Conservation (phyloP, 2,888 invertebrate genomes). For the Napeogenes inachia region DNA sequence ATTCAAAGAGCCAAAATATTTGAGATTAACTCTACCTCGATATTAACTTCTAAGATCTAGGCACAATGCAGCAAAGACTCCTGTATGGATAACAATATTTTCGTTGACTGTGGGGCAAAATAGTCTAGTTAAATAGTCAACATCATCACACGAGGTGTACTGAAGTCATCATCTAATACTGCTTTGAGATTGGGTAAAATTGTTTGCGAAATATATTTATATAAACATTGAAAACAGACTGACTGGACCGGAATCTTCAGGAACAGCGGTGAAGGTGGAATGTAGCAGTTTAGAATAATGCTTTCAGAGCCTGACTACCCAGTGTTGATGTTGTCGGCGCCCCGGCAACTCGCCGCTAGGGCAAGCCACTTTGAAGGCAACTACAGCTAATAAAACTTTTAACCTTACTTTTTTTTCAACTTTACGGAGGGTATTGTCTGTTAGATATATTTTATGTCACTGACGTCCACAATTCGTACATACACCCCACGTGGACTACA, state of each 20-base stretch:
- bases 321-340: slow-evolving; percentile 54
- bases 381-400: slow-evolving; percentile 71
- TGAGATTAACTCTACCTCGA: slow-evolving; percentile 78
- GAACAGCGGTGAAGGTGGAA: slow-evolving; percentile 7
- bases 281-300: slow-evolving; percentile 52
- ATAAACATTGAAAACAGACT: slow-evolving; percentile 16
- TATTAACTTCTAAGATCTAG: slow-evolving; percentile 79
- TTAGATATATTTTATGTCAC: slow-evolving; percentile 69
- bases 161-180: slow-evolving; percentile 56
- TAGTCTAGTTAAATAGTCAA: slow-evolving; percentile 49
- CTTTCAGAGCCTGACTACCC: slow-evolving; percentile 46
- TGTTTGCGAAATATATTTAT: slow-evolving; percentile 11
- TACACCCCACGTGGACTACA: slow-evolving; percentile 65
- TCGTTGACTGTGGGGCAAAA: slow-evolving; percentile 76
- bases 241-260: slow-evolving; percentile 14
- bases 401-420: slow-evolving; percentile 63
- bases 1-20: slow-evolving; percentile 78
- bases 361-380: slow-evolving; percentile 65
- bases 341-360: slow-evolving; percentile 57
- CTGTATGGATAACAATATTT: slow-evolving; percentile 75
- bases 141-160: slow-evolving; percentile 61
- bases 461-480: slow-evolving; percentile 61
- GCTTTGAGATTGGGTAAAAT: slow-evolving; percentile 33
- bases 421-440: slow-evolving; percentile 77
- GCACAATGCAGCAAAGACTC: slow-evolving; percentile 79